Evolutionary conservation across 2,888 invertebrate genomes (phyloP).

Genomic region (Euplexia lucipara): DNA sequence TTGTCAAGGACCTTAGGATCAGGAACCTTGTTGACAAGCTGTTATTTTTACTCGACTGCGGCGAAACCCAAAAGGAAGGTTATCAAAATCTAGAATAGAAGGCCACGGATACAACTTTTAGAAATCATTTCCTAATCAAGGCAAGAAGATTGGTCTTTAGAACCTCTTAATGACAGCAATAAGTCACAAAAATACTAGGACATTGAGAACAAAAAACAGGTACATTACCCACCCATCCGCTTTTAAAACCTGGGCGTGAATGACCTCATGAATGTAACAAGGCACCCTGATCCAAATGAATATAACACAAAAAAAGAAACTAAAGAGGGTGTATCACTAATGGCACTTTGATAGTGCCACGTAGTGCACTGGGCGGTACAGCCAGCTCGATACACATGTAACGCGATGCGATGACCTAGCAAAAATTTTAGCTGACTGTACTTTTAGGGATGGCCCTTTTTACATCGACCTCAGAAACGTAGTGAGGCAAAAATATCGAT

Average conservation of each 20-base stretch:
- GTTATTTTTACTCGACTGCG: too few species aligned
- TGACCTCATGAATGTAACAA: conserved; percentile 62
- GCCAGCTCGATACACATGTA: conserved; percentile 67
- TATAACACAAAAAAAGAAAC: conserved; percentile 64
- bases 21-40: too few species aligned
- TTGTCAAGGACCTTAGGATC: too few species aligned
- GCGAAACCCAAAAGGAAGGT: too few species aligned
- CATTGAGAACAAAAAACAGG: conserved; percentile 10
- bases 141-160: neutral
- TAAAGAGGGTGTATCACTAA: conserved; percentile 75
- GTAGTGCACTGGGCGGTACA: conserved; percentile 65
- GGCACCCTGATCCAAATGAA: conserved; percentile 70
- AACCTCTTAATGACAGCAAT: neutral
- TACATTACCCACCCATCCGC: conserved; percentile 29
- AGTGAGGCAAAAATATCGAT: conserved; percentile 25
- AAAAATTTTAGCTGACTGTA: conserved; percentile 60
- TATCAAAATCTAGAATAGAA: too few species aligned
- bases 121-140: too few species aligned
- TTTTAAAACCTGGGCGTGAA: conserved; percentile 56
- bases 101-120: neutral
- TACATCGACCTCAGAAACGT: conserved; percentile 18
- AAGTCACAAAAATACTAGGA: neutral
- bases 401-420: conserved; percentile 73
- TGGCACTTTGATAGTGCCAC: conserved; percentile 76
- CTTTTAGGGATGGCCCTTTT: conserved; percentile 56